Evolutionary conservation across 2,888 invertebrate species (phyloP).

Genomic region (Pterostichus niger): DNA sequence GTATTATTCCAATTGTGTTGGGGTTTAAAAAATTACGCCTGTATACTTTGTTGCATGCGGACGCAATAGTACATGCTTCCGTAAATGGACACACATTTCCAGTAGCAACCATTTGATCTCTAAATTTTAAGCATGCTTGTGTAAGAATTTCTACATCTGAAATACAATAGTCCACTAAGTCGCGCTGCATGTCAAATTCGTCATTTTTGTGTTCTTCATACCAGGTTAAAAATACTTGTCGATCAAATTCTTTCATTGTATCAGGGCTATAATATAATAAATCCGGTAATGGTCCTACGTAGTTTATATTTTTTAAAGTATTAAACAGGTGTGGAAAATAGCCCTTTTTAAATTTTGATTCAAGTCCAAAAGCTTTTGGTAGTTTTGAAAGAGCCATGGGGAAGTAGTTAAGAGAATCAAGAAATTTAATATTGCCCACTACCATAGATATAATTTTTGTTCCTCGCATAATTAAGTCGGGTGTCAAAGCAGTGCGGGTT

Average conservation of each 20-base stretch:
- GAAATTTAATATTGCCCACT: slow-evolving; percentile 68
- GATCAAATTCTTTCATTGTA: slow-evolving; percentile 66
- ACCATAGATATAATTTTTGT: slow-evolving; percentile 65
- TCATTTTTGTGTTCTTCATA: slow-evolving; percentile 65
- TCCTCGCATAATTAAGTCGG: slow-evolving; percentile 67
- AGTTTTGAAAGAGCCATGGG: slow-evolving; percentile 70
- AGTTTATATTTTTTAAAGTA: slow-evolving; percentile 69
- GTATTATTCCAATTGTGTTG: slow-evolving; percentile 22
- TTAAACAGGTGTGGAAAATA: slow-evolving; percentile 66
- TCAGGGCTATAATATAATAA: slow-evolving; percentile 69
- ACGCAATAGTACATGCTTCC: slow-evolving; percentile 68
- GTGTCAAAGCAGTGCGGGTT: slow-evolving; percentile 13
- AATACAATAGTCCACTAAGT: slow-evolving; percentile 68
- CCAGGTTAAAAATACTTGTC: slow-evolving; percentile 69
- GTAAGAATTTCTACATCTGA: slow-evolving; percentile 69
- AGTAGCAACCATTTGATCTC: slow-evolving; percentile 68
- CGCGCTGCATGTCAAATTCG: slow-evolving; percentile 70
- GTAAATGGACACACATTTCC: slow-evolving; percentile 70
- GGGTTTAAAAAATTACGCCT: slow-evolving; percentile 68
- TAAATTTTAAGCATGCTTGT: slow-evolving; percentile 69
- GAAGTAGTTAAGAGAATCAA: slow-evolving; percentile 71
- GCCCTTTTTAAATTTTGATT: slow-evolving; percentile 67
- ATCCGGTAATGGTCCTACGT: slow-evolving; percentile 69
- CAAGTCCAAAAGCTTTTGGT: slow-evolving; percentile 71
- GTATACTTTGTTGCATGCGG: slow-evolving; percentile 69